phyloP scores from a whole-genome alignment of 2,113 vertebrate species.

The Serilophus lunatus region DNA sequence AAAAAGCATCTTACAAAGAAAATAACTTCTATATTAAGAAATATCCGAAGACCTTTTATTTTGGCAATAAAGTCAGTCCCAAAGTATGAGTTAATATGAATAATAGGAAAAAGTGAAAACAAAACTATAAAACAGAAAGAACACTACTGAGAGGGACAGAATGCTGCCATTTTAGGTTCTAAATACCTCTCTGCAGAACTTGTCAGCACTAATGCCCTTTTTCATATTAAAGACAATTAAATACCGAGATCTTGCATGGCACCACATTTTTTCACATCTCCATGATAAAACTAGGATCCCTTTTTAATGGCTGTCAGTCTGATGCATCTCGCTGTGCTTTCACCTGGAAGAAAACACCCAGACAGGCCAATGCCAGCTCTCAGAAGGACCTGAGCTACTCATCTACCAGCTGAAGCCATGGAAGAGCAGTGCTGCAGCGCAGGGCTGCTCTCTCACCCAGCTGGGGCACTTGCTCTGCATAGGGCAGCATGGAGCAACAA shows the following conservation, averaged over 20 bases:
- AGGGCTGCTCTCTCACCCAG: neutral
- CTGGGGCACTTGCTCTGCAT: neutral
- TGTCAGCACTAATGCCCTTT: neutral
- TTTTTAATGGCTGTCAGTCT: rapidly evolving
- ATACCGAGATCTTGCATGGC: neutral
- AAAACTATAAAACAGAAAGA: neutral
- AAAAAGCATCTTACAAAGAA: neutral
- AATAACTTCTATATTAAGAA: neutral
- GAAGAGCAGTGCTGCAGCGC: rapidly evolving
- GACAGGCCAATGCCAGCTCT: rapidly evolving
- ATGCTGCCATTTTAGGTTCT: neutral
- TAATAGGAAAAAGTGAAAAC: neutral
- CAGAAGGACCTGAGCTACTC: neutral
- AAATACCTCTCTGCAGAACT: neutral
- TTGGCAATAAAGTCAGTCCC: neutral
- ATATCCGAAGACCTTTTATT: neutral
- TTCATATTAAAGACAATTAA: neutral
- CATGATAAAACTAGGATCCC: neutral
- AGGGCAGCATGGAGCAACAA: rapidly evolving
- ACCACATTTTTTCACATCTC: neutral
- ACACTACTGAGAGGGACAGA: neutral
- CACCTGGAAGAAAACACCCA: neutral
- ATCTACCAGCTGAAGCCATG: rapidly evolving
- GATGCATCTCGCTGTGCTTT: rapidly evolving
- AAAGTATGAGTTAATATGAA: neutral